phyloP scores from a whole-genome alignment of 1,140 invertebrate genomes.

The Neodiprion fabricii region DNA sequence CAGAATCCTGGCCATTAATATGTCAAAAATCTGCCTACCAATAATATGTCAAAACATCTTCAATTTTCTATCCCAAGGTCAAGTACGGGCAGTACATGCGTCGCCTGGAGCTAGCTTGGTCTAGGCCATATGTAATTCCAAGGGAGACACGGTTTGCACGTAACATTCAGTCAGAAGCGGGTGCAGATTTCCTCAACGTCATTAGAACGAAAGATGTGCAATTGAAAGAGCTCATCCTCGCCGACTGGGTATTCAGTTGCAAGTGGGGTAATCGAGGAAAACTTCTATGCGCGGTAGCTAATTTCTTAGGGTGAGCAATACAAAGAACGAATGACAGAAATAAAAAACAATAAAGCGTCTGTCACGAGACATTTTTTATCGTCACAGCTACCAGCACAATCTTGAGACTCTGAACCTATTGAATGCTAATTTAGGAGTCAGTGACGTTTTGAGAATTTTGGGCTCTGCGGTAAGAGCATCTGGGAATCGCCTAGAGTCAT shows the following conservation, averaged over 20 bases:
- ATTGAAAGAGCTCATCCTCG: constrained; percentile 49
- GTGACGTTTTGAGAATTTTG: constrained; percentile 51
- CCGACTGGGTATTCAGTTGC: constrained; percentile 53
- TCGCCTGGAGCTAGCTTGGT: constrained; percentile 53
- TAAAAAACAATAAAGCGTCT: not conserved
- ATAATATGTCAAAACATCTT: not conserved
- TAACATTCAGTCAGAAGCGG: constrained; percentile 45
- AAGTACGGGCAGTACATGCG: constrained; percentile 56
- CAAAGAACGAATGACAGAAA: constrained; percentile 3
- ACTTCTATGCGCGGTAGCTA: constrained; percentile 49
- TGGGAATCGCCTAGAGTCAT: constrained; percentile 37
- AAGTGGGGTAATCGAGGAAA: constrained; percentile 52
- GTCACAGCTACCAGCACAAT: constrained; percentile 47
- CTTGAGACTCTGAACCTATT: constrained; percentile 50
- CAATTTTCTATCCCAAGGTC: constrained; percentile 30
- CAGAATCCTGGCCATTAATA: not conserved
- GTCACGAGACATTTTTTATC: not conserved
- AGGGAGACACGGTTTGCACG: constrained; percentile 38
- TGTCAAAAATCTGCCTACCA: not conserved
- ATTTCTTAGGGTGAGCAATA: constrained; percentile 47
- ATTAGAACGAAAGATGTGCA: constrained; percentile 46
- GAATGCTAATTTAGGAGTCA: constrained; percentile 53
- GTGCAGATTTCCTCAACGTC: constrained; percentile 45
- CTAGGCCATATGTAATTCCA: constrained; percentile 44
- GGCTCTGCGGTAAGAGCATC: constrained; percentile 42